Evolutionary conservation across 1,140 invertebrate species (phyloP).

Genomic region (Conopomorpha cramerella): DNA sequence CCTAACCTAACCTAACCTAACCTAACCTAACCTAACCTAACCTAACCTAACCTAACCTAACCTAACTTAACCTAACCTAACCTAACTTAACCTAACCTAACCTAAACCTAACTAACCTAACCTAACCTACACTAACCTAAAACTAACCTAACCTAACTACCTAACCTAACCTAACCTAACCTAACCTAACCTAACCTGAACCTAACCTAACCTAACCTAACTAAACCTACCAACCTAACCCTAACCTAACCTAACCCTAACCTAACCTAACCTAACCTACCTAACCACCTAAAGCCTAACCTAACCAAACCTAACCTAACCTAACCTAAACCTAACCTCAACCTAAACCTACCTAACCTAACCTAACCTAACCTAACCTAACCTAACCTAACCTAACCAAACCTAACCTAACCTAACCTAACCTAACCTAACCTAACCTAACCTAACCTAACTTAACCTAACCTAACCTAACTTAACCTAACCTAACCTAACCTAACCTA

Average conservation of each 20-base stretch:
- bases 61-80: constrained; percentile 6
- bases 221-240: neutral
- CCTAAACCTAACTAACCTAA: no score
- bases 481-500: constrained; percentile 12
- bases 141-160: no score
- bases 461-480: constrained; percentile 9
- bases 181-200: constrained; percentile 6
- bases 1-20: constrained; percentile 9
- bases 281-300: neutral
- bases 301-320: no score
- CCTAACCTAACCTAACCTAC: no score
- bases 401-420: neutral
- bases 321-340: no score
- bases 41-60: no score
- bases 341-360: neutral
- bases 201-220: neutral
- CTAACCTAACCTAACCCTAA: no score
- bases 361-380: constrained; percentile 1
- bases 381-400: constrained; percentile 1
- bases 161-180: constrained; percentile 3
- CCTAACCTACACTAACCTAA: no score
- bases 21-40: constrained; percentile 9
- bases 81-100: constrained; percentile 7
- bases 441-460: constrained; percentile 6
- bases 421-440: neutral